A percentile compares a stretch with the other conserved stretches of the same genome.
Evolutionary conservation across 2,888 invertebrate species (phyloP).

Genomic region (Nasonia oneida): DNA sequence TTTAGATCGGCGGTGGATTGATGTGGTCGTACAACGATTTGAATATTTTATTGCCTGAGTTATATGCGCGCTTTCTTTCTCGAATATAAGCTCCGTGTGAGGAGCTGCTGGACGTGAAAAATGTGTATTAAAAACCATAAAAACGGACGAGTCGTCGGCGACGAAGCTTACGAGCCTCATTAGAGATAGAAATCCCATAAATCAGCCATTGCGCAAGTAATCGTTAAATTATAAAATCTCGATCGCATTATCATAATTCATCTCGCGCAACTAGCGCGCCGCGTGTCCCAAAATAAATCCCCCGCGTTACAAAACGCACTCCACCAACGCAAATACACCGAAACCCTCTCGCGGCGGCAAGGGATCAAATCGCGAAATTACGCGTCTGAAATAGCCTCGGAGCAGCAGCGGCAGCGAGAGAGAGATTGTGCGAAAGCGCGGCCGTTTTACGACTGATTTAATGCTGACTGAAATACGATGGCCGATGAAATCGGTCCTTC

Average conservation of each 20-base stretch:
- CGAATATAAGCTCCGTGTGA: neutral
- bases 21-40: neutral
- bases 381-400: neutral
- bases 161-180: neutral
- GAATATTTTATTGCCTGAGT: neutral
- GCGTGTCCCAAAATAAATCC: neutral
- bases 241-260: neutral
- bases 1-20: no score
- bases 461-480: slow-evolving; percentile 67
- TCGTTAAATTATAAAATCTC: neutral
- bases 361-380: slow-evolving; percentile 15
- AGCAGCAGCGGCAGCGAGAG: neutral
- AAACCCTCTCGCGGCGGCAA: neutral
- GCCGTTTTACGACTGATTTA: slow-evolving; percentile 67
- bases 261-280: neutral
- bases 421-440: slow-evolving; percentile 50
- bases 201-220: neutral
- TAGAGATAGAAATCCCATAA: slow-evolving; percentile 8
- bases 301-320: neutral
- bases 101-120: neutral
- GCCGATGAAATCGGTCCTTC: slow-evolving; percentile 68
- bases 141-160: neutral
- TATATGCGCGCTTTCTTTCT: neutral
- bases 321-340: neutral
- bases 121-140: neutral